phyloP scores from a whole-genome alignment of 1,140 invertebrate species.

The Bombus breviceps region DNA sequence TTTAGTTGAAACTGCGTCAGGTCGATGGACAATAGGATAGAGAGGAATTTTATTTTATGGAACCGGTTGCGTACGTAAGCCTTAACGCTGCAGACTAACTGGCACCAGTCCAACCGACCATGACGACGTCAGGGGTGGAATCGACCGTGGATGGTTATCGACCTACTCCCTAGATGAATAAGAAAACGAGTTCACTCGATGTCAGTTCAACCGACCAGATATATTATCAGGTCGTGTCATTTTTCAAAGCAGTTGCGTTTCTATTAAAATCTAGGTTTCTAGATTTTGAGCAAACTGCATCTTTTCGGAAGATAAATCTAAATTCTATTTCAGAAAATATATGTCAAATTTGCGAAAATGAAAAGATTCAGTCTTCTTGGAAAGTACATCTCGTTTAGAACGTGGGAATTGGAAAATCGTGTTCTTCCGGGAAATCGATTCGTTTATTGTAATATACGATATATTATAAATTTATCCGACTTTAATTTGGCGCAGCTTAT shows the following conservation, averaged over 20 bases:
- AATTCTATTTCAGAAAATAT: too few relatives aligned
- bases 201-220: too few relatives aligned
- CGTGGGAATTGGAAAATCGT: too few relatives aligned
- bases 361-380: too few relatives aligned
- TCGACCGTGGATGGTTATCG: conserved; percentile 19
- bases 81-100: conserved; percentile 26
- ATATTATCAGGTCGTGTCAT: not conserved
- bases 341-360: too few relatives aligned
- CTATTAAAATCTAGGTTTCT: not conserved
- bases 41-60: not conserved
- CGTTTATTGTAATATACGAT: too few relatives aligned
- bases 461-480: too few relatives aligned
- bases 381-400: too few relatives aligned
- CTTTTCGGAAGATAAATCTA: not conserved
- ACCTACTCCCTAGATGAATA: not conserved
- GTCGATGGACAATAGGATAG: not conserved
- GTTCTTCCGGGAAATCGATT: too few relatives aligned
- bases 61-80: conserved; percentile 32
- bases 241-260: not conserved
- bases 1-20: not conserved
- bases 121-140: conserved; percentile 17
- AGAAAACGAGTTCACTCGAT: not conserved
- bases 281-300: not conserved
- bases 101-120: conserved; percentile 37
- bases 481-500: too few relatives aligned